A percentile compares a stretch with the other conserved stretches of the same genome.
Evolutionary conservation across 2,888 invertebrate genomes (phyloP).

Genomic region (Cosmorhoe ocellata): DNA sequence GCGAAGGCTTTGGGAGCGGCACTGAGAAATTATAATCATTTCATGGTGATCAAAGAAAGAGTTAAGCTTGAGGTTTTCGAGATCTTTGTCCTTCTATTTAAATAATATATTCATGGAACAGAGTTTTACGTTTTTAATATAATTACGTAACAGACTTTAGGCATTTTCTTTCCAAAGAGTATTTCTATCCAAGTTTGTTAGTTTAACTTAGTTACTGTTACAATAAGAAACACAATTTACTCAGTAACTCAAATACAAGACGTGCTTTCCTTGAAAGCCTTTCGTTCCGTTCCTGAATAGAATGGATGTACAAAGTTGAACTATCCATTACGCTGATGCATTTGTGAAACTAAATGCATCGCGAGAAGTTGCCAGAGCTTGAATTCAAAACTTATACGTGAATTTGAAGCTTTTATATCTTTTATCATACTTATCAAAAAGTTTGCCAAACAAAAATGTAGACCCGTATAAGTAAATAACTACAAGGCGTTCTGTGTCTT

Average conservation of each 20-base stretch:
- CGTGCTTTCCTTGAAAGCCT: constrained; percentile 19
- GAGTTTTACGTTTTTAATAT: too few species aligned
- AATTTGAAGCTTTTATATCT: too few species aligned
- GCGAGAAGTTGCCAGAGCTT: neutral
- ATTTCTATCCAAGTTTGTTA: neutral
- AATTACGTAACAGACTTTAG: too few species aligned
- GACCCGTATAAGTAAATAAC: too few species aligned
- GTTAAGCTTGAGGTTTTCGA: neutral
- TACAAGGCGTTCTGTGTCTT: too few species aligned
- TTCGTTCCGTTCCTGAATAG: neutral
- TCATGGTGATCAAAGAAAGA: constrained; percentile 1
- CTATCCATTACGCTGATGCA: constrained; percentile 13
- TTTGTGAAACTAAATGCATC: constrained; percentile 2
- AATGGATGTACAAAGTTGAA: constrained; percentile 2
- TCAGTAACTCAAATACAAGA: constrained; percentile 15
- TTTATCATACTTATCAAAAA: too few species aligned
- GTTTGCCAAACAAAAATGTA: too few species aligned
- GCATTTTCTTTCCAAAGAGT: neutral
- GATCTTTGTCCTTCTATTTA: neutral
- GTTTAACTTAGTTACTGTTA: too few species aligned
- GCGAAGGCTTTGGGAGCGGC: constrained; percentile 13
- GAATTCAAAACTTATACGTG: too few species aligned
- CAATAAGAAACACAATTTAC: too few species aligned
- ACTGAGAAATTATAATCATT: constrained; percentile 9
- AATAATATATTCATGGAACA: too few species aligned